Conservation (phyloP, 2,797 vertebrate species). For the Microctenopoma steveboyesi region DNA sequence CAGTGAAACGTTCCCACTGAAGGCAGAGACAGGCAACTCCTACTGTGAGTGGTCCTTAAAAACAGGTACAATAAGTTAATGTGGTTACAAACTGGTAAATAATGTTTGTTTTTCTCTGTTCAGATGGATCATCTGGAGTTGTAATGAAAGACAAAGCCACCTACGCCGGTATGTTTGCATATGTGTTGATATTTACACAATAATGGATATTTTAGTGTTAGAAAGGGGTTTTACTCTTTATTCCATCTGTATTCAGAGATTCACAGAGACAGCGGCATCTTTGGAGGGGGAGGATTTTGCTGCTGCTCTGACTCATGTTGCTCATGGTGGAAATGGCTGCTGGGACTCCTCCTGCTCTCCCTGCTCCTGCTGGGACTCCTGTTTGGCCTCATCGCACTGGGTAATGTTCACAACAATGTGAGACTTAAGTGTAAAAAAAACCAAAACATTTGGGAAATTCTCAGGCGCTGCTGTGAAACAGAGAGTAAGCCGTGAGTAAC, state of each 20-base stretch:
- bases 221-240: not conserved
- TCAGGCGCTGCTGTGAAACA: conserved; percentile 13
- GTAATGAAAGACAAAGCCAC: conserved; percentile 91
- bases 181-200: not conserved
- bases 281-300: conserved; percentile 74
- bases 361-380: conserved; percentile 94
- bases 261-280: conserved; percentile 70
- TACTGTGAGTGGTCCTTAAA: conserved; percentile 75
- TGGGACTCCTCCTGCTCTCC: conserved; percentile 91
- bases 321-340: conserved; percentile 98
- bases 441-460: conserved; percentile 9
- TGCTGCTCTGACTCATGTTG: conserved; percentile 86
- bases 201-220: not conserved
- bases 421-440: not conserved
- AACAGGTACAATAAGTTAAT: not conserved
- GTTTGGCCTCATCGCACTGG: conserved; percentile 94
- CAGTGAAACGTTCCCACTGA: conserved; percentile 80
- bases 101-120: conserved; percentile 24
- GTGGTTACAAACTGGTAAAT: not conserved
- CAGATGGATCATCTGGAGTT: conserved; percentile 80
- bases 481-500: conserved; percentile 8
- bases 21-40: conserved; percentile 82
- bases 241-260: conserved; percentile 75
- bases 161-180: conserved; percentile 85
- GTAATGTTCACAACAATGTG: conserved; percentile 73